A percentile compares a stretch with the other conserved stretches of the same genome.
phyloP scores from a whole-genome alignment of 2,797 vertebrate species.

The Karalla daura region DNA sequence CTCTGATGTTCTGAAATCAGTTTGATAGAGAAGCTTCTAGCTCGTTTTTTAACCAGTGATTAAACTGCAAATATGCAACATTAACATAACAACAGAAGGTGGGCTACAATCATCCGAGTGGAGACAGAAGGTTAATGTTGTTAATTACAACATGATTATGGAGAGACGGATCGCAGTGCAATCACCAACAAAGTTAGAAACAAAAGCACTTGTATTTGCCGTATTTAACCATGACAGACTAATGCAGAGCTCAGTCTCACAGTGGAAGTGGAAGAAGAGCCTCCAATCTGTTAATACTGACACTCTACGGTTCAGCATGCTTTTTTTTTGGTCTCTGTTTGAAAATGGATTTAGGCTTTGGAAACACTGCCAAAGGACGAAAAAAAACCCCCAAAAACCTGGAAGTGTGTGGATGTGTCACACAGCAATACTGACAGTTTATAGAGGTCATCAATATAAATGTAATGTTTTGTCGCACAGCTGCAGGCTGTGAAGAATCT shows the following conservation, averaged over 20 bases:
- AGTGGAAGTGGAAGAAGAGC: background rate
- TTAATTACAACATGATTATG: slow-evolving; percentile 20
- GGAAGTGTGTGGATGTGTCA: slow-evolving; percentile 34
- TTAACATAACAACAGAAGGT: background rate
- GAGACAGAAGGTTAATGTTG: background rate
- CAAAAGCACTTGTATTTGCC: background rate
- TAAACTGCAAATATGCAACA: slow-evolving; percentile 2
- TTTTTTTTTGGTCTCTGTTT: slow-evolving; percentile 26
- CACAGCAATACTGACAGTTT: slow-evolving; percentile 27
- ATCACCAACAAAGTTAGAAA: background rate
- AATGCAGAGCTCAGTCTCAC: background rate
- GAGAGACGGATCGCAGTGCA: background rate
- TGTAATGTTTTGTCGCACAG: slow-evolving; percentile 25
- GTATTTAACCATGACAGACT: background rate
- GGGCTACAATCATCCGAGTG: background rate
- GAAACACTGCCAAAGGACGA: slow-evolving; percentile 11
- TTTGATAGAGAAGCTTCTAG: background rate
- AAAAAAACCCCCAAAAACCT: background rate
- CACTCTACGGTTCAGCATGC: background rate
- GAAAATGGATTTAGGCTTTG: slow-evolving; percentile 38
- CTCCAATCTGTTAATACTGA: background rate
- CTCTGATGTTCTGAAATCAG: background rate
- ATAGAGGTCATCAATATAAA: slow-evolving; percentile 49
- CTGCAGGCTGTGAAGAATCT: slow-evolving; percentile 41
- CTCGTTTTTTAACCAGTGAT: background rate